Percentiles rank a stretch among this genome's conserved stretches.
Conservation (phyloP, 2,113 vertebrate genomes). For the Oreochromis aureus region DNA sequence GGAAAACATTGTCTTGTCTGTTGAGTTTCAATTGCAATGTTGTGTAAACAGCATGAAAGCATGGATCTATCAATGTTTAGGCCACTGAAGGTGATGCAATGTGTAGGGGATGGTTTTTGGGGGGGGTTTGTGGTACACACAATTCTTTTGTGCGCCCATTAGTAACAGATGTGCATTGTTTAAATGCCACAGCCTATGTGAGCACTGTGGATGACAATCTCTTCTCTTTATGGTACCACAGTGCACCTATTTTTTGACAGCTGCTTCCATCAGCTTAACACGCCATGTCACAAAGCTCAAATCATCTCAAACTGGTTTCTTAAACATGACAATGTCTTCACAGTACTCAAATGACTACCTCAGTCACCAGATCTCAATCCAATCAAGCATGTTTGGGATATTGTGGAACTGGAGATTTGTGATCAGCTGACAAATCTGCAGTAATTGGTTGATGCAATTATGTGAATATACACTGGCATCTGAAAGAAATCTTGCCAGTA, state of each 20-base stretch:
- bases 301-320: neutral
- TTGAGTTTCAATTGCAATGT: neutral
- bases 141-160: neutral
- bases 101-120: accelerated
- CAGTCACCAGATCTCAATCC: neutral
- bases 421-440: neutral
- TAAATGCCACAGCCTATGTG: neutral
- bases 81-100: neutral
- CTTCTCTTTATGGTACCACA: neutral
- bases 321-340: neutral
- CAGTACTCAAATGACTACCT: accelerated
- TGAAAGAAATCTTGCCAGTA: neutral
- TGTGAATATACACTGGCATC: neutral
- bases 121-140: neutral
- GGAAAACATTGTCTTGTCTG: accelerated
- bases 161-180: neutral
- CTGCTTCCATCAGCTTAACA: neutral
- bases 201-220: neutral
- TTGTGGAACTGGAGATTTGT: neutral
- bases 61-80: neutral
- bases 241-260: neutral
- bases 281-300: accelerated
- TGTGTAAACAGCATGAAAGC: neutral
- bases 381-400: neutral
- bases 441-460: neutral